Conservation (phyloP, 2,797 vertebrate species). For the Sphenodon punctatus region DNA sequence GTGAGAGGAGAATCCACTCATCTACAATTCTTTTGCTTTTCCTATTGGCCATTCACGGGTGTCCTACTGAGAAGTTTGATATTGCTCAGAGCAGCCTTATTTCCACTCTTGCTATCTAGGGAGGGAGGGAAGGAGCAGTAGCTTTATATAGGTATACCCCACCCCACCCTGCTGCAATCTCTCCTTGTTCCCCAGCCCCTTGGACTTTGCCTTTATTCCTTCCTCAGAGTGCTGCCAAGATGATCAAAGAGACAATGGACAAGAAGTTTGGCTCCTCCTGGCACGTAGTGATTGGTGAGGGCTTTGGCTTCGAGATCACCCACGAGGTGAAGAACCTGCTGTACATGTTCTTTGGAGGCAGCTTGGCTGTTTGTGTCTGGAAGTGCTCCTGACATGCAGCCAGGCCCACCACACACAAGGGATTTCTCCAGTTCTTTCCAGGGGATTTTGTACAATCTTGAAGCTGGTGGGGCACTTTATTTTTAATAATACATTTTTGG, state of each 20-base stretch:
- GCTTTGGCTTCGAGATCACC: constrained; percentile 97
- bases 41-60: neutral
- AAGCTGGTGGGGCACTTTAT: constrained; percentile 52
- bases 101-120: neutral
- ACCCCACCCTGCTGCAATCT: neutral
- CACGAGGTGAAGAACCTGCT: constrained; percentile 97
- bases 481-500: constrained; percentile 54
- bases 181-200: neutral
- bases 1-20: neutral
- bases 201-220: neutral
- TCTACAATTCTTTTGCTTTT: neutral
- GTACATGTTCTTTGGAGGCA: constrained; percentile 98
- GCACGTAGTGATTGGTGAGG: constrained; percentile 97
- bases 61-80: neutral
- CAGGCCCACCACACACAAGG: neutral
- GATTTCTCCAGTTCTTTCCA: constrained; percentile 31
- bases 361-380: constrained; percentile 95
- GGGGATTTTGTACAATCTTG: constrained; percentile 48
- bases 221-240: constrained; percentile 87
- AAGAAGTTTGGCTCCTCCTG: constrained; percentile 98
- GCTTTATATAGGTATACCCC: neutral
- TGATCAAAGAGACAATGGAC: constrained; percentile 99
- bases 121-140: neutral
- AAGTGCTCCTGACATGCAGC: constrained; percentile 88
- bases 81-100: neutral